Base-by-base conservation (phyloP, 2,888 invertebrate genomes). In the Actias luna region DNA sequence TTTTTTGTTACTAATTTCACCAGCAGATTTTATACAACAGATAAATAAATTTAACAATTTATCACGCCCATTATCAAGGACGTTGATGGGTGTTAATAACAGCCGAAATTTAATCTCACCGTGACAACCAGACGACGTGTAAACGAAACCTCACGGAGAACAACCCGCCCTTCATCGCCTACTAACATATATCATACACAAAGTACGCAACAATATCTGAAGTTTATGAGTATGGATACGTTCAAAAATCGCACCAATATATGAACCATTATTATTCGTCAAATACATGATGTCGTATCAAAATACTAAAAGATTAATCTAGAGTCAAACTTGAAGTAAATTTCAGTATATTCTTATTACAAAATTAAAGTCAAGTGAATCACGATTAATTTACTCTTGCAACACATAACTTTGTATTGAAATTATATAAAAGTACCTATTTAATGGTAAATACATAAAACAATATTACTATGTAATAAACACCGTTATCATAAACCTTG, bases 91-190 rank as follows among this genome's bases (percentile, higher is more conserved):
- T 68, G 75, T 82, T 85, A 82, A 82, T 81, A 81, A 83, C 77
- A 72, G 75, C 81, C 83, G 69, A 85, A 86, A 84, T 80, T 79
- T 80, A 75, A 79, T 75, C 67, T 71, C 70, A 76, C 69, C 76
- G 68, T 80, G 84, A 85, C 83, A 84, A 78, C 77, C 78, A 70
- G 74, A 70, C 75, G 80, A 80, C 82, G 77, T 80, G 80, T 79
- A 76, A 79, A 77, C 72, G 79, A 80, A 82, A 80, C 72, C 75
- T 74, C 69, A 69, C 68, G 73, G n/a, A 77, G 76, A 78, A 55
- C 36, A 39, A 39, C 33, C 50, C 59, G 59, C 36, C 52, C 52
- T 63, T 39, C 55, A 58, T 60, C 58, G 59, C 52, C 22, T 59
- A 31, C 55, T 25, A 55, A 55, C 29, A 55, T 59, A 58, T 58